Percentiles rank a stretch among this genome's conserved stretches.
phyloP scores from a whole-genome alignment of 2,888 invertebrate genomes.

The Bombyx huttoni region DNA sequence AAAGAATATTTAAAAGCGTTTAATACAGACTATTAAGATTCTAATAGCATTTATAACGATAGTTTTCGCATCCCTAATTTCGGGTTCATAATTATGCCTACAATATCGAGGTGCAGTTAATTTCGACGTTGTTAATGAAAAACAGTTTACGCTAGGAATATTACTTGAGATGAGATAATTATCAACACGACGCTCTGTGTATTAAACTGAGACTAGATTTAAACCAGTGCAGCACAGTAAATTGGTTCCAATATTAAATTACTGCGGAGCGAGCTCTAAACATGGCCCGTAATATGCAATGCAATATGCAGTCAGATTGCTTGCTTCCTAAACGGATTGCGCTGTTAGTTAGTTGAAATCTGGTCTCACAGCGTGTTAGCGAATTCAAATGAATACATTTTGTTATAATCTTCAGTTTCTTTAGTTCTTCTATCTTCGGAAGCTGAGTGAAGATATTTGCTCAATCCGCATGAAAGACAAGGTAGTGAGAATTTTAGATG shows the following conservation, averaged over 20 bases:
- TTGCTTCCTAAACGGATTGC: not conserved
- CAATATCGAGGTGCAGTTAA: not conserved
- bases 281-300: not conserved
- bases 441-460: constrained; percentile 25
- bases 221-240: not conserved
- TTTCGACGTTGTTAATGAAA: not conserved
- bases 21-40: too few species aligned
- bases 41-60: too few species aligned
- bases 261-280: not conserved
- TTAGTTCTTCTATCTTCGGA: not conserved
- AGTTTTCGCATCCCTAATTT: too few species aligned
- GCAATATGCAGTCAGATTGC: not conserved
- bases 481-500: constrained; percentile 87
- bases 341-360: not conserved
- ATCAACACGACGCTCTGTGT: not conserved
- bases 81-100: not conserved
- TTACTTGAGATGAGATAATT: not conserved
- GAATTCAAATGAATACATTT: not conserved
- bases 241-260: not conserved
- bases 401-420: not conserved
- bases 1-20: too few species aligned
- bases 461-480: constrained; percentile 95
- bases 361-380: not conserved
- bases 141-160: not conserved
- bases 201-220: not conserved